Evolutionary conservation across 2,888 invertebrate genomes (phyloP).

Genomic region (Parochlus steinenii): DNA sequence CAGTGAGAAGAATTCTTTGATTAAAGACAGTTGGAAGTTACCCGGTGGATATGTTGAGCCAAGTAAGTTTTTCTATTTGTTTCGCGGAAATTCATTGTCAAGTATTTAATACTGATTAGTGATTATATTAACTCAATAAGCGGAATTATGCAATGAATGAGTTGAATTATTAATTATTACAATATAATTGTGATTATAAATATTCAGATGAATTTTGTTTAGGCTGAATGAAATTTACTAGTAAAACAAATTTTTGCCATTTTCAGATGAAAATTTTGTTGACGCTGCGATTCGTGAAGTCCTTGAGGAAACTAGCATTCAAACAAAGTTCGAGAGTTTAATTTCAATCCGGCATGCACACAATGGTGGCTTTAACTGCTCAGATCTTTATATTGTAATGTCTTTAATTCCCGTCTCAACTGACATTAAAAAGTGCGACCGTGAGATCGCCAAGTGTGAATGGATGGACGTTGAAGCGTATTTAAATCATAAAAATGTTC

Average conservation of each 20-base stretch:
- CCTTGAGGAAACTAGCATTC: slow-evolving; percentile 75
- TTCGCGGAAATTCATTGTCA: not conserved
- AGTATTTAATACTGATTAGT: slow-evolving; percentile 8
- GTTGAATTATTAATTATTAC: no score
- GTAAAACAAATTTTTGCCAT: slow-evolving; percentile 11
- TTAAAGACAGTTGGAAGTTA: slow-evolving; percentile 57
- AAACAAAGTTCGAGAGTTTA: slow-evolving; percentile 56
- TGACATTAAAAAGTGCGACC: slow-evolving; percentile 48
- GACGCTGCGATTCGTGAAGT: slow-evolving; percentile 76
- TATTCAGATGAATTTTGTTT: no score
- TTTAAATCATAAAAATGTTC: slow-evolving; percentile 50
- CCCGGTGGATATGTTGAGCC: slow-evolving; percentile 86
- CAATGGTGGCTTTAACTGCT: slow-evolving; percentile 58
- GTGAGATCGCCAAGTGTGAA: slow-evolving; percentile 58
- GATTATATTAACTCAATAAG: no score
- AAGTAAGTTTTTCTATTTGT: slow-evolving; percentile 32
- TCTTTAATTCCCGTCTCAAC: slow-evolving; percentile 46
- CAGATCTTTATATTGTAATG: slow-evolving; percentile 73
- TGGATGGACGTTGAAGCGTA: slow-evolving; percentile 75
- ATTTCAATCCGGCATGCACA: slow-evolving; percentile 60
- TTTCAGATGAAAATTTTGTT: slow-evolving; percentile 61
- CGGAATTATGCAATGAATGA: no score
- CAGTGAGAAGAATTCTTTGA: slow-evolving; percentile 41
- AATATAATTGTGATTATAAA: no score
- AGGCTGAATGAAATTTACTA: no score